Evolutionary conservation across 2,797 vertebrate species (phyloP), one percentile per base, ranked within the genome.

Genomic region (Phylloscopus collybita): DNA sequence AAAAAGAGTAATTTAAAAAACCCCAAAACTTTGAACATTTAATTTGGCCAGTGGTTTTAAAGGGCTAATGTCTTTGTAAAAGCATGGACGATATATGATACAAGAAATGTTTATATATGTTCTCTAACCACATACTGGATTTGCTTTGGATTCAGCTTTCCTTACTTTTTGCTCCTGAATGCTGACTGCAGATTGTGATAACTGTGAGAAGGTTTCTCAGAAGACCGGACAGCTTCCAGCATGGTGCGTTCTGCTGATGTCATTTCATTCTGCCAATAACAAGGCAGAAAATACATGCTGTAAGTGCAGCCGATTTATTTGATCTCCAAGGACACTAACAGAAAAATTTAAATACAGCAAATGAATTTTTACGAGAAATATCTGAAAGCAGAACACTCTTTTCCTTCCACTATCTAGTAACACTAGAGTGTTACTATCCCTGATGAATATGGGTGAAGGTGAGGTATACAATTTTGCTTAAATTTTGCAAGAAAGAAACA

Each of bases 81-180:
- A 49, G 20, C 27, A 84, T 42, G 23, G 20, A 18, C 25, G 72
- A 23, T 61, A 47, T 40, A 40, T 26, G 16, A 51, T 40, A 85
- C 29, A 93, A 83, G 16, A 87, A 36, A 70, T 81, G 70, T 74
- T 94, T 93, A 5, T 72, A 42, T 34, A 25, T 38, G 17, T 54
- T 80, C 26, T 87, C 17, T 70, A 96, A 95, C 36, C 70, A 75
- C 73, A 85, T 56, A 73, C 30, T 86, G 38, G 21, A 54, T 25
- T 56, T 80, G 56, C 44, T 96, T 95, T 93, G 80, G 66, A 86
- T 89, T 90, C 83, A 90, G 61, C 26, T 95, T 88, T 80, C 57
- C 66, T 94, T 34, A 26, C 51, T 81, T 50, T 94, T 85, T 89
- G 21, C 64, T 95, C 6, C 0, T 80, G 88, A 91, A 76, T 86